Conservation (phyloP, 2,113 vertebrate genomes). For the Petromus typicus region DNA sequence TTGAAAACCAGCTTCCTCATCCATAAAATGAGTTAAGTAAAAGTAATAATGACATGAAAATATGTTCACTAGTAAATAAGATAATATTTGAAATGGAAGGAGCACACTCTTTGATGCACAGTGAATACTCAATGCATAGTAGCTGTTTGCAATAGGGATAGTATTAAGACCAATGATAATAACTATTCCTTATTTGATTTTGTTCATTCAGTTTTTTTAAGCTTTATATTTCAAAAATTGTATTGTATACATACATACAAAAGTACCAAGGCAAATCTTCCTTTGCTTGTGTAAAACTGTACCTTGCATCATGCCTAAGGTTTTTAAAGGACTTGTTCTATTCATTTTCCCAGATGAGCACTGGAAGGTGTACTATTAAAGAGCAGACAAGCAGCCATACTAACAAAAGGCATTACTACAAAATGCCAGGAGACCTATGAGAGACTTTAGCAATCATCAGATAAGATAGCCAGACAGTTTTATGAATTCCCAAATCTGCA, state of each 20-base stretch:
- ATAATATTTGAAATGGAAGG: neutral
- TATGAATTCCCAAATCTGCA: constrained; percentile 19
- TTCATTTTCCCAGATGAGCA: neutral
- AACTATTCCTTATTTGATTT: neutral
- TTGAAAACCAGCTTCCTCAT: neutral
- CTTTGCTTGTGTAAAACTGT: neutral
- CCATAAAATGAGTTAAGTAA: neutral
- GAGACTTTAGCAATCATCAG: neutral
- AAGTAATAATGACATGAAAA: neutral
- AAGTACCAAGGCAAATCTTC: neutral
- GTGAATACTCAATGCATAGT: neutral
- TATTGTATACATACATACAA: neutral
- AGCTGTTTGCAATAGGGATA: neutral
- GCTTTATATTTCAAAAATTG: neutral
- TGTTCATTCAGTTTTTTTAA: constrained; percentile 16
- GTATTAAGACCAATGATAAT: constrained; percentile 1
- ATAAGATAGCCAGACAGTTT: neutral
- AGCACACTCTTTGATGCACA: neutral
- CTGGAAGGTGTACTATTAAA: neutral
- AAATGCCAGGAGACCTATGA: neutral
- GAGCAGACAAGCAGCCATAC: neutral
- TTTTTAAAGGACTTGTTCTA: neutral
- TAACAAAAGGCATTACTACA: neutral
- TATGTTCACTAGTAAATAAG: neutral
- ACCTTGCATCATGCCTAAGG: neutral